A percentile compares a stretch with the other conserved stretches of the same genome.
Conservation (phyloP, 1,140 invertebrate species). For the Brachionus koreanus region DNA sequence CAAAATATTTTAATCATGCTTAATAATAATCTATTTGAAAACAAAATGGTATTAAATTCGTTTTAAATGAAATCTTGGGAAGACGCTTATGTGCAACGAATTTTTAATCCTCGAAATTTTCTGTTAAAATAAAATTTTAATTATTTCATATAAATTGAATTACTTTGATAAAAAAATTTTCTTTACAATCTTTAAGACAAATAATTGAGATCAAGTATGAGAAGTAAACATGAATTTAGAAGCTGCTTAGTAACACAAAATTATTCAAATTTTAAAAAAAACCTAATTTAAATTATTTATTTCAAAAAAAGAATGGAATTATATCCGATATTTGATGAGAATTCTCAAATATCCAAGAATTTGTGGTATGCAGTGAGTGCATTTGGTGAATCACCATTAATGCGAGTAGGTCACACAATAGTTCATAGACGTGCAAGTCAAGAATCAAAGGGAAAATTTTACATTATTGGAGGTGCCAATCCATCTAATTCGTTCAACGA, state of each 20-base stretch:
- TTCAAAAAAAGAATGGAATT: neutral
- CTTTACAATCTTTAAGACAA: neutral
- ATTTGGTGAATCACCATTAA: slow-evolving; percentile 52
- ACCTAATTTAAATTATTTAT: neutral
- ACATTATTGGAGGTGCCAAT: slow-evolving; percentile 57
- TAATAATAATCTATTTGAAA: too few species aligned
- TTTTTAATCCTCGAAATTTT: too few species aligned
- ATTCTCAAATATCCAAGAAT: slow-evolving; percentile 36
- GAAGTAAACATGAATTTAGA: neutral
- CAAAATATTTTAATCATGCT: too few species aligned
- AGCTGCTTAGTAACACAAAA: neutral
- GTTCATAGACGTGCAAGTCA: slow-evolving; percentile 48
- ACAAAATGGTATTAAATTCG: too few species aligned
- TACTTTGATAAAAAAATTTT: neutral
- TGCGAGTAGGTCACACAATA: slow-evolving; percentile 57
- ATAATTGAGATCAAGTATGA: neutral
- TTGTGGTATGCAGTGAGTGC: slow-evolving; percentile 56
- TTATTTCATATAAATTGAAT: too few species aligned
- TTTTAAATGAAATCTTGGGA: too few species aligned
- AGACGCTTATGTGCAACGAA: too few species aligned
- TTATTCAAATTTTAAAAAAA: neutral
- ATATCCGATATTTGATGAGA: slow-evolving; percentile 25
- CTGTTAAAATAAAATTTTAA: too few species aligned
- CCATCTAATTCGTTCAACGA: slow-evolving; percentile 55
- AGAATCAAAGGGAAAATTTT: slow-evolving; percentile 52